Evolutionary conservation across 1,140 invertebrate genomes (phyloP).

Genomic region (Leptestheria dahalacensis): DNA sequence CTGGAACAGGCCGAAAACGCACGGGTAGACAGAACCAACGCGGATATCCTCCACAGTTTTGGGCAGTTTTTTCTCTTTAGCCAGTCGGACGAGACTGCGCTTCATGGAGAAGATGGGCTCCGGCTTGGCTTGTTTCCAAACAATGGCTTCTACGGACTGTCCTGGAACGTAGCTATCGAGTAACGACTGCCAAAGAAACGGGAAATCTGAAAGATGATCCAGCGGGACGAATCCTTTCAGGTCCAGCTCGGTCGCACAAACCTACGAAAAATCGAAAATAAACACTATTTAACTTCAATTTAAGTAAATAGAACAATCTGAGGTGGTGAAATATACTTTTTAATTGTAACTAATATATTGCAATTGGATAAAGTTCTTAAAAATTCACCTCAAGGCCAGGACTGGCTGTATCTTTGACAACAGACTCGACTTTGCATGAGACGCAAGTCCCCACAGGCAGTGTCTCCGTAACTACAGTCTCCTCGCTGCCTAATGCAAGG

Average conservation of each 20-base stretch:
- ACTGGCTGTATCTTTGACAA: neutral
- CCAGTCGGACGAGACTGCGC: neutral
- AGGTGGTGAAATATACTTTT: too few relatives aligned
- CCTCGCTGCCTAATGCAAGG: neutral
- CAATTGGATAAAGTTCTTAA: too few relatives aligned
- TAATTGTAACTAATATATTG: too few relatives aligned
- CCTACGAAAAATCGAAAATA: neutral
- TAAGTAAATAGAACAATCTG: too few relatives aligned
- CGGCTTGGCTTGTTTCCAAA: slow-evolving; percentile 2
- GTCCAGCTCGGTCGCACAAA: neutral
- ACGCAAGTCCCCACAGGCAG: neutral
- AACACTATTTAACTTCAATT: too few relatives aligned
- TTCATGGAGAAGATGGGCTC: slow-evolving; percentile 1
- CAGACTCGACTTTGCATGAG: neutral
- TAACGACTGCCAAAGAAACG: neutral
- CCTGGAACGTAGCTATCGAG: slow-evolving; percentile 4
- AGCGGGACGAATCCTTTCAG: slow-evolving; percentile 5
- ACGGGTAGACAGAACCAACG: neutral
- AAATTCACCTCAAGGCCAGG: slow-evolving; percentile 6
- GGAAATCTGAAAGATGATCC: slow-evolving; percentile 9
- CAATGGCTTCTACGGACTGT: slow-evolving; percentile 2
- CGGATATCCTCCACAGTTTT: neutral
- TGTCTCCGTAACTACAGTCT: neutral
- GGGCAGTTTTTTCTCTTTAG: slow-evolving; percentile 1
- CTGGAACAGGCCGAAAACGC: neutral